Base-by-base conservation (phyloP, 2,113 vertebrate genomes). In the Psittacus erithacus region DNA sequence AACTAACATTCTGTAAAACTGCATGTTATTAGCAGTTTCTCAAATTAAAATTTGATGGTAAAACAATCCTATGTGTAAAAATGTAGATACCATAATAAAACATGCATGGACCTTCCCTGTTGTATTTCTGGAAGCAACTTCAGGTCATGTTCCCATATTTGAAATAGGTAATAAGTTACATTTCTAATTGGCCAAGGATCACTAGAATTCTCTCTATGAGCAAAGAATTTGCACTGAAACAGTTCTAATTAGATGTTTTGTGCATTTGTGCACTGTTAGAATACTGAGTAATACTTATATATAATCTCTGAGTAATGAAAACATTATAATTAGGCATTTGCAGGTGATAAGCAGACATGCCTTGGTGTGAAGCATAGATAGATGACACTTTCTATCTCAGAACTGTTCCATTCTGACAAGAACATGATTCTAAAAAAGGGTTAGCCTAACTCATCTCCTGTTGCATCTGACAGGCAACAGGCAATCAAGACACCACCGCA, bases 271-370 rank as follows among this genome's bases (percentile, higher is more conserved):
- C 53, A 43, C 13, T 55, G 38, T 59, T 91, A 70, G 64, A 73
- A 39, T 35, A 15, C 22, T 59, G 57, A 35, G 13, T 24, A 35
- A 59, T 59, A 35, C 10, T 35, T 59, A n/a, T 59, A 35, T 59
- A 24, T 35, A 88, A 25, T n/a, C 0, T 0, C 57, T 74, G 44
- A 59, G 49, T 74, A 92, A 60, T 38, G 79, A 90, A 86, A 94
- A 27, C 33, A n/a, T 50, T 87, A 59, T 60, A 88, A 96, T 83
- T 92, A 84, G 29, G 81, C 63, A 79, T 96, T 92, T 86, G 22
- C 63, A 78, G 68, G 82, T 90, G 73, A 86, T 84, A 86, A 95
- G 44, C 49, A 68, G 64, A 93, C 47, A 53, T 76, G 85, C 59
- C 69, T 81, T 82, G 33, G 18, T 39, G 69, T 0, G 0, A 93